phyloP scores from a whole-genome alignment of 2,113 vertebrate species.

The Gobiocypris rarus region DNA sequence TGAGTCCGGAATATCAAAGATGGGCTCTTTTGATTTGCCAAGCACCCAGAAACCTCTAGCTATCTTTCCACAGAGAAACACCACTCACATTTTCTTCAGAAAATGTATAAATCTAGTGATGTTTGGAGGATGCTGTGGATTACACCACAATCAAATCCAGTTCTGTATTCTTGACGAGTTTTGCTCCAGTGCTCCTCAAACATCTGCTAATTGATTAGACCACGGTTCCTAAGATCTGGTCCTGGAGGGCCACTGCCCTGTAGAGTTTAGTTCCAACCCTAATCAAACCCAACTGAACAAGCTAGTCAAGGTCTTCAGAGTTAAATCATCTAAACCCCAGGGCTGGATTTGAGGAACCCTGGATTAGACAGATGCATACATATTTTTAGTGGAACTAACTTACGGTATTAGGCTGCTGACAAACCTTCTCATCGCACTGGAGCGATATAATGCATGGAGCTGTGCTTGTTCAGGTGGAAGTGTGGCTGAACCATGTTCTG shows the following conservation, averaged over 20 bases:
- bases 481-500: constrained; percentile 86
- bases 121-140: neutral
- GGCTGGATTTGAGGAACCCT: too few relatives aligned
- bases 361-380: too few relatives aligned
- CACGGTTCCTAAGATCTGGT: too few relatives aligned
- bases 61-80: neutral
- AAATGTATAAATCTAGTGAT: neutral
- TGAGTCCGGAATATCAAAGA: neutral
- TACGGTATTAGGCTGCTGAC: constrained; percentile 17
- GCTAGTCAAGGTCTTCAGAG: too few relatives aligned
- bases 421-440: neutral
- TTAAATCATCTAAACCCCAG: too few relatives aligned
- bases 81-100: neutral
- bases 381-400: constrained; percentile 23
- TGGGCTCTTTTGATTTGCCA: neutral
- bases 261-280: too few relatives aligned
- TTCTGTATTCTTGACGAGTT: neutral
- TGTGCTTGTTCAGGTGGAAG: constrained; percentile 82
- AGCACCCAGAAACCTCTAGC: neutral
- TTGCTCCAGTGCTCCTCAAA: neutral
- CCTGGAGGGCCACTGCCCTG: too few relatives aligned
- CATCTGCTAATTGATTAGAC: too few relatives aligned
- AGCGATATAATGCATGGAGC: too few relatives aligned
- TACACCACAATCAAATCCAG: neutral
- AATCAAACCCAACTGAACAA: too few relatives aligned